A percentile compares a stretch with the other conserved stretches of the same genome.
Evolutionary conservation across 2,113 vertebrate genomes (phyloP).

Genomic region (Phyllostomus discolor): DNA sequence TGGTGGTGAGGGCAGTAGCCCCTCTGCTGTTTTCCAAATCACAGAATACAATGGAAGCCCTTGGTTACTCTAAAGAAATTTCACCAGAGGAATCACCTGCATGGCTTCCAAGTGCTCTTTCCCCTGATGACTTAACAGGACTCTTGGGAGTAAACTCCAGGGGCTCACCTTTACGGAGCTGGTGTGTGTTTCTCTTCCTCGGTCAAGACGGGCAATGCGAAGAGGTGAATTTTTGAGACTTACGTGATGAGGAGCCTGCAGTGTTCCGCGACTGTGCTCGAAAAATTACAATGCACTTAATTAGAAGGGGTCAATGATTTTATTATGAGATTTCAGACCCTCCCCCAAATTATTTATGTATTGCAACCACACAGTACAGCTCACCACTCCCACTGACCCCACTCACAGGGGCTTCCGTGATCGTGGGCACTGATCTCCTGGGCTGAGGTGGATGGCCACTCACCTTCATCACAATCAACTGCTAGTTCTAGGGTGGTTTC

Average conservation of each 20-base stretch:
- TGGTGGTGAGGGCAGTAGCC: neutral
- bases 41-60: constrained; percentile 10
- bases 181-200: neutral
- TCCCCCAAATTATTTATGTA: neutral
- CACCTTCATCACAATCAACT: constrained; percentile 44
- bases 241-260: neutral
- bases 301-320: neutral
- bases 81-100: constrained; percentile 18
- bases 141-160: neutral
- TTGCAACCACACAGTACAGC: neutral
- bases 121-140: neutral
- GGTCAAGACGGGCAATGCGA: neutral
- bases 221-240: constrained; percentile 10
- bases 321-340: neutral
- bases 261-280: neutral
- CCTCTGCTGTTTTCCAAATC: constrained; percentile 6
- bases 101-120: neutral
- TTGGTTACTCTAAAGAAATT: neutral
- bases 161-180: neutral
- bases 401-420: constrained; percentile 60
- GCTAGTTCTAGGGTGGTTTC: constrained; percentile 47
- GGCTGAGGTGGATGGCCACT: neutral
- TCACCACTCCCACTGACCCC: constrained; percentile 49
- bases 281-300: neutral
- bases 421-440: constrained; percentile 39